Evolutionary conservation across 1,140 invertebrate genomes (phyloP).

Genomic region (Diachasmimorpha longicaudata): DNA sequence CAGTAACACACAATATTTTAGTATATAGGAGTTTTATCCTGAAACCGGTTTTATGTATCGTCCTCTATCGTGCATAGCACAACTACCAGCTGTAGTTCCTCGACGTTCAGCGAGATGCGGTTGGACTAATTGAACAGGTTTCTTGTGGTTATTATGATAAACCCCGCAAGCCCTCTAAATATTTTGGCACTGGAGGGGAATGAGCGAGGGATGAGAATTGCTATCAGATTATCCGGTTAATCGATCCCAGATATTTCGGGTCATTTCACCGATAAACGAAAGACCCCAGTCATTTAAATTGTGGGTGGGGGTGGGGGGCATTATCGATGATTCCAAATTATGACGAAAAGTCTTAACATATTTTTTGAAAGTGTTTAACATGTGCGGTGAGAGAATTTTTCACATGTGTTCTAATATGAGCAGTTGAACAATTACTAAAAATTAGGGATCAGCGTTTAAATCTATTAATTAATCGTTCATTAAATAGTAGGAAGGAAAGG

Average conservation of each 20-base stretch:
- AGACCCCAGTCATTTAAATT: neutral
- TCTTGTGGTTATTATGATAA: constrained; percentile 37
- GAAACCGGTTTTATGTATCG: constrained; percentile 42
- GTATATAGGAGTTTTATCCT: neutral
- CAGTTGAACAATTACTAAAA: too few species aligned
- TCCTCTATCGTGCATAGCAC: neutral
- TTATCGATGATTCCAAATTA: too few species aligned
- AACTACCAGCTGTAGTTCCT: neutral
- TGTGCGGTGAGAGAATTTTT: too few species aligned
- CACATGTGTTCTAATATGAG: too few species aligned
- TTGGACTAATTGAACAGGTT: constrained; percentile 47
- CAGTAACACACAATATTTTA: constrained; percentile 5
- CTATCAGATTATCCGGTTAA: neutral
- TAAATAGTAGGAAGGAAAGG: too few species aligned
- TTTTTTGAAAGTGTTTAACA: too few species aligned
- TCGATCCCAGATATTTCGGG: neutral
- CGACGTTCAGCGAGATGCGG: constrained; percentile 1
- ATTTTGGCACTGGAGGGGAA: constrained; percentile 44
- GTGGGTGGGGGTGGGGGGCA: too few species aligned
- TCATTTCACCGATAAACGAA: too few species aligned
- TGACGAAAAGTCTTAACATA: too few species aligned
- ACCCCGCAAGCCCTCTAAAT: constrained; percentile 41
- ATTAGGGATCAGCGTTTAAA: too few species aligned
- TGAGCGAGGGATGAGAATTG: neutral
- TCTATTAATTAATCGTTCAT: too few species aligned